Evolutionary conservation across 2,113 vertebrate species (phyloP).

Genomic region (Cochlearius cochlearius): DNA sequence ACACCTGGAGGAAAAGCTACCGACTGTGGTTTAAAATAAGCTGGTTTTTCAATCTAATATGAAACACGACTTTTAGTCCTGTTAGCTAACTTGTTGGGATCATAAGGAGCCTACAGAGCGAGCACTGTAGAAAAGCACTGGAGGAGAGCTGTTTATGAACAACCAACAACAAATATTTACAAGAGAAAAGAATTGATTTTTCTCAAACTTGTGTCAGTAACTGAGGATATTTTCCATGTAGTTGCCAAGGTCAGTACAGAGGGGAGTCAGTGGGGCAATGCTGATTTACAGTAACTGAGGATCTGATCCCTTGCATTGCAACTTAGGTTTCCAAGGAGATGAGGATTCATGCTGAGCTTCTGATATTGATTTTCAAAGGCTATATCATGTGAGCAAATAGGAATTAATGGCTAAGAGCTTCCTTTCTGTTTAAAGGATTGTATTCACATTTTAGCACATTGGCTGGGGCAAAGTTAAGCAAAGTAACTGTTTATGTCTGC

Average conservation of each 20-base stretch:
- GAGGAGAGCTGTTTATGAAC: not conserved
- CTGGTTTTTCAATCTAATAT: not conserved
- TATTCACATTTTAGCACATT: not conserved
- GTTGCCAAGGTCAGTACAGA: not conserved
- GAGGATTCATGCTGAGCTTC: not conserved
- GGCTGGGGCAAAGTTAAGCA: not conserved
- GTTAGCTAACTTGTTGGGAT: not conserved
- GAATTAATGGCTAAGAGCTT: not conserved
- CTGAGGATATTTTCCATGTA: rapidly evolving
- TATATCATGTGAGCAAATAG: not conserved
- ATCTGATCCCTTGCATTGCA: not conserved
- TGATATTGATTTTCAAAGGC: not conserved
- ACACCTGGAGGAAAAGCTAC: not conserved
- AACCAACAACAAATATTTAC: not conserved
- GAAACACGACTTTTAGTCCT: not conserved
- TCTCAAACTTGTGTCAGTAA: not conserved
- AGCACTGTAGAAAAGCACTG: not conserved
- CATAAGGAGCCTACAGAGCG: not conserved
- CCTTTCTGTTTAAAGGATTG: not conserved
- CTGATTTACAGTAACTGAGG: not conserved
- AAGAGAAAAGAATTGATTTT: not conserved
- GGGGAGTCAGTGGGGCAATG: not conserved
- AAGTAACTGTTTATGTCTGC: not conserved
- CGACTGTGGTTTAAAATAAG: not conserved
- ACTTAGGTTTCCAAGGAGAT: not conserved